Evolutionary conservation across 2,888 invertebrate genomes (phyloP), one percentile per base, ranked within the genome.

Genomic region (Idaea straminata): DNA sequence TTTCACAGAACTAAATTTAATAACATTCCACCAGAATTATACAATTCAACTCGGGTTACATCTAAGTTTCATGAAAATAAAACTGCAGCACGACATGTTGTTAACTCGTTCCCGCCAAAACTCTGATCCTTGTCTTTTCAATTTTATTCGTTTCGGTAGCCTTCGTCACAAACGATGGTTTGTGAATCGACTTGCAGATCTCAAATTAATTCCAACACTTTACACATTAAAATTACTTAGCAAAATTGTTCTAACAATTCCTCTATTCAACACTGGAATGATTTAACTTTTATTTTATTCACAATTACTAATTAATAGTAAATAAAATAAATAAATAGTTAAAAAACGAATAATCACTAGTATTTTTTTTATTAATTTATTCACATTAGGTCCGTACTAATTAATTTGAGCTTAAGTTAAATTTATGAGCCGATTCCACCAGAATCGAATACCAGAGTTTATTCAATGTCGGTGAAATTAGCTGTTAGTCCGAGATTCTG

Each of bases 211-310:
- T 74, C 78, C 80, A 77, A 81, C 80, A 85, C 82, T 80, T 76
- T 87, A 85, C 81, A 77, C 80, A 83, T 81, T 83, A 75, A 76
- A 70, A 72, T 72, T 79, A 78, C 80, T 66, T 65, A 64, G 68
- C 74, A 77, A 78, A 66, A 77, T 74, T 76, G 70, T 74, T 68
- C 81, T 80, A 83, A 78, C 83, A 83, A 85, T 84, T 84, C 82
- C 85, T 79, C 79, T 72, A 75, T 78, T 25, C 75, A 76, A 77
- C 78, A 73, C 77, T 89, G 90, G 90, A 91, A 91, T 91, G 90
- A 82, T 87, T 84, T 77, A 47, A 70, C 72, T 72, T 69, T 77
- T 77, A 77, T 77, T 77, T 78, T 75, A 82, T 79, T 80, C 80
- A 81, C 81, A 82, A 47, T 47, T 75, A 75, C 72, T 66, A 73